Conservation (phyloP, 2,888 invertebrate species). For the Hymenopus coronatus region DNA sequence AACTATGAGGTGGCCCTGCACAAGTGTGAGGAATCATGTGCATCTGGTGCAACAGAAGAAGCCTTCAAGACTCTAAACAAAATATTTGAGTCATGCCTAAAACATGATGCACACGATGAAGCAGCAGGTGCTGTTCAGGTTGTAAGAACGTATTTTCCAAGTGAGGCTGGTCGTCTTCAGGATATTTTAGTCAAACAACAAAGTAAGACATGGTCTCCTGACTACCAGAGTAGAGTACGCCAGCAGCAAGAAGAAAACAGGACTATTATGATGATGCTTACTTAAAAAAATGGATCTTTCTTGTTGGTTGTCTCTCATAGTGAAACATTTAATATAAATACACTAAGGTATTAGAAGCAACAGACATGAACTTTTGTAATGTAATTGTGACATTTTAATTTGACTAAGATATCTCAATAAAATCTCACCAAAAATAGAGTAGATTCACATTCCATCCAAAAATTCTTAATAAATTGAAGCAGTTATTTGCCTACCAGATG, state of each 20-base stretch:
- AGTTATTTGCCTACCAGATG: too few relatives aligned
- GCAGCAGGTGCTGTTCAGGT: background rate
- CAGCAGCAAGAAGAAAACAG: background rate
- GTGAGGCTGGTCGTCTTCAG: background rate
- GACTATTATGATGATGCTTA: too few relatives aligned
- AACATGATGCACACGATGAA: background rate
- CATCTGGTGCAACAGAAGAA: background rate
- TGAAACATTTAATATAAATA: too few relatives aligned
- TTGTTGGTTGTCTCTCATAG: too few relatives aligned
- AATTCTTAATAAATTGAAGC: too few relatives aligned
- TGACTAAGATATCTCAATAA: too few relatives aligned
- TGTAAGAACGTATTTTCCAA: background rate
- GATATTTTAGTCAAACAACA: background rate
- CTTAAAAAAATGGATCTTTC: too few relatives aligned
- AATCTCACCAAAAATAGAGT: too few relatives aligned
- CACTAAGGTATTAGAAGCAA: too few relatives aligned
- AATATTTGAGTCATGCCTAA: background rate
- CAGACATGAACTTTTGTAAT: too few relatives aligned
- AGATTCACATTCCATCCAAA: too few relatives aligned
- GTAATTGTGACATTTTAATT: too few relatives aligned
- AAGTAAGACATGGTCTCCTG: background rate
- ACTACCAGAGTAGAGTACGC: background rate
- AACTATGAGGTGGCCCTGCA: background rate
- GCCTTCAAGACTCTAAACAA: background rate
- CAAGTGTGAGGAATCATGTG: background rate